A percentile compares a stretch with the other conserved stretches of the same genome.
phyloP scores from a whole-genome alignment of 2,113 vertebrate genomes.

The Eretmochelys imbricata region DNA sequence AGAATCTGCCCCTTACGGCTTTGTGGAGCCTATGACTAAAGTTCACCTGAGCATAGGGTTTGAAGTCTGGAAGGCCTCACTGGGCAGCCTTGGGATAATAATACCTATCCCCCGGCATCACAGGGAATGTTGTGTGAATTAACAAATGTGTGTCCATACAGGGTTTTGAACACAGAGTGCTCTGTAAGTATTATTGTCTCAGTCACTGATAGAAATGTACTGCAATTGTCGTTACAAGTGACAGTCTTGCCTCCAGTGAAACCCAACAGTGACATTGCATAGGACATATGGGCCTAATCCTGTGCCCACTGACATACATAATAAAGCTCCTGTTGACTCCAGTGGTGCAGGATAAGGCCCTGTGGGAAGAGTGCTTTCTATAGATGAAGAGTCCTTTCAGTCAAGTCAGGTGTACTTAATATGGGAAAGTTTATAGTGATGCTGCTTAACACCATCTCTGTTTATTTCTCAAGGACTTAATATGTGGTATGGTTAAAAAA shows the following conservation, averaged over 20 bases:
- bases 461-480: conserved; percentile 30
- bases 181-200: neutral
- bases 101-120: neutral
- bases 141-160: neutral
- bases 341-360: neutral
- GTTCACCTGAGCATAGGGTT: too few species aligned
- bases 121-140: neutral
- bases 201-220: neutral
- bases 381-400: neutral
- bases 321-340: neutral
- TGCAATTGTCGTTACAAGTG: neutral
- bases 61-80: neutral
- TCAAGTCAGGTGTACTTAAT: conserved; percentile 7
- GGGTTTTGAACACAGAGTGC: too few species aligned
- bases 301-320: neutral
- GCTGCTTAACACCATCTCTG: conserved; percentile 37
- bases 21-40: neutral
- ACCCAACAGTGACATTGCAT: neutral
- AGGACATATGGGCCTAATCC: neutral
- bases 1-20: neutral
- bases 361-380: neutral
- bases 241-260: neutral
- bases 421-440: conserved; percentile 29
- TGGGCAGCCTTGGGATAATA: neutral
- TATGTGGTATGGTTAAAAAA: conserved; percentile 37